A percentile compares a stretch with the other conserved stretches of the same genome.
These are phyloP conservation scores for Habroteleia sp. DNA, from an alignment of 2,888 invertebrate genomes.

Conservation along the genomic window DNA sequence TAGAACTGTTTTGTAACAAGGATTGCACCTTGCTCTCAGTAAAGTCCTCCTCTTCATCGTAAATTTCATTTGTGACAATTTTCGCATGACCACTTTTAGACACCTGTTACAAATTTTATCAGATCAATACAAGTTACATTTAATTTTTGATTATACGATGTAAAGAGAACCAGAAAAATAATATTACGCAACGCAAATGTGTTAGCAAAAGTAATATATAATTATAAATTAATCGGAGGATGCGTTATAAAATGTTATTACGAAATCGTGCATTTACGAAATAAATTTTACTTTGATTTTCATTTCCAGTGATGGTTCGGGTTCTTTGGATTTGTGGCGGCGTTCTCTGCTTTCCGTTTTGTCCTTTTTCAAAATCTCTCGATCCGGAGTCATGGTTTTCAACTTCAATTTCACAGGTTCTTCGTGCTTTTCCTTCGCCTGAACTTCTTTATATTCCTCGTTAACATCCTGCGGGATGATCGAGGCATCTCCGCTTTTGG, in stretches of 20 bases:
- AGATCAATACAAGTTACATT: not conserved
- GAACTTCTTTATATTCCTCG: constrained; percentile 67
- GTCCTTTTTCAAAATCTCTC: constrained; percentile 50
- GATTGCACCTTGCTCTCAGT: not conserved
- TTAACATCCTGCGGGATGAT: constrained; percentile 72
- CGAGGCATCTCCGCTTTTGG: constrained; percentile 72
- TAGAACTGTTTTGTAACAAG: constrained; percentile 63
- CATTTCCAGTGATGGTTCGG: constrained; percentile 72
- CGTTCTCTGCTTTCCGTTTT: constrained; percentile 69
- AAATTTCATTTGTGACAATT: constrained; percentile 73
- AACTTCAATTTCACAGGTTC: constrained; percentile 61
- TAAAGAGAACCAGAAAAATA: too few species aligned
- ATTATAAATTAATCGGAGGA: too few species aligned
- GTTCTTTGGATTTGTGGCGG: constrained; percentile 66
- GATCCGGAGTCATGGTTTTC: constrained; percentile 48
- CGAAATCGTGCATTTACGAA: too few species aligned
- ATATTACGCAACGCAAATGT: too few species aligned
- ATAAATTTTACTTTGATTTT: constrained; percentile 74
- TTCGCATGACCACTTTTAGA: constrained; percentile 78
- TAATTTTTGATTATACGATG: too few species aligned
- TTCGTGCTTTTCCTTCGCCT: constrained; percentile 65
- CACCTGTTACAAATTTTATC: constrained; percentile 61
- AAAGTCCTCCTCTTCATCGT: constrained; percentile 64
- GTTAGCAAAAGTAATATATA: too few species aligned
- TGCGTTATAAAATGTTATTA: too few species aligned